Percentiles rank a stretch among this genome's conserved stretches.
Evolutionary conservation across 92 coral and sea anemone genomes (phyloP).

Genomic region (Zoanthus gigantus): DNA sequence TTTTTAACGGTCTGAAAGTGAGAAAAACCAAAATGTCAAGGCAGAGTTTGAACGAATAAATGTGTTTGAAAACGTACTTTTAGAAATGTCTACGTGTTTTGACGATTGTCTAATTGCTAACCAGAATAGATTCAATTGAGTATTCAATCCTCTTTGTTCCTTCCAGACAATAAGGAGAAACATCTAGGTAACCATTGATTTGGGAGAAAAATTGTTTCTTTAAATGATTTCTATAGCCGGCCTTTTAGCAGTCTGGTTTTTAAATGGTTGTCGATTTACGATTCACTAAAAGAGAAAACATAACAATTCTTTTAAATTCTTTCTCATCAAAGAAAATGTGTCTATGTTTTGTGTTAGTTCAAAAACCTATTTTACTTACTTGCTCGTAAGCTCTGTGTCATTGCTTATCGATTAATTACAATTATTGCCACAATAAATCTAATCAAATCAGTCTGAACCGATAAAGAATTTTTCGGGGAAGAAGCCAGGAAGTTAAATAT

Average conservation of each 20-base stretch:
- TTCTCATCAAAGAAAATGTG: not conserved
- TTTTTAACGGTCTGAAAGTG: not conserved
- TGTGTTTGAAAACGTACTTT: not conserved
- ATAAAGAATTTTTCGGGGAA: not conserved
- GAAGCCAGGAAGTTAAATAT: not conserved
- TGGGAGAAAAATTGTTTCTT: constrained; percentile 11
- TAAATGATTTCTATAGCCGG: not conserved
- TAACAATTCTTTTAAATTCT: not conserved
- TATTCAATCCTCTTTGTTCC: constrained; percentile 28
- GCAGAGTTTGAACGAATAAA: not conserved
- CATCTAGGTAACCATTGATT: not conserved
- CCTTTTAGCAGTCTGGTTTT: not conserved
- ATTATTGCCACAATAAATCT: not conserved
- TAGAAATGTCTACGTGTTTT: not conserved
- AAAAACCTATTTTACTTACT: not conserved
- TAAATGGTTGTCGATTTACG: not conserved
- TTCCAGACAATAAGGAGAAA: constrained; percentile 4
- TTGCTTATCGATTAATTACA: not conserved
- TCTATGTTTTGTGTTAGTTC: not conserved
- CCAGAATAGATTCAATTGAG: not conserved
- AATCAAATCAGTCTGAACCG: constrained; percentile 18
- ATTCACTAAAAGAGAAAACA: not conserved
- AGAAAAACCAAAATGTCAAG: not conserved
- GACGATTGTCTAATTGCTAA: not conserved
- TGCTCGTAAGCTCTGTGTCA: not conserved